Percentiles rank a stretch among this genome's conserved stretches.
These are phyloP conservation scores for Rhopalosiphum padi DNA, from an alignment of 1,140 invertebrate species.

Conservation along the genomic window DNA sequence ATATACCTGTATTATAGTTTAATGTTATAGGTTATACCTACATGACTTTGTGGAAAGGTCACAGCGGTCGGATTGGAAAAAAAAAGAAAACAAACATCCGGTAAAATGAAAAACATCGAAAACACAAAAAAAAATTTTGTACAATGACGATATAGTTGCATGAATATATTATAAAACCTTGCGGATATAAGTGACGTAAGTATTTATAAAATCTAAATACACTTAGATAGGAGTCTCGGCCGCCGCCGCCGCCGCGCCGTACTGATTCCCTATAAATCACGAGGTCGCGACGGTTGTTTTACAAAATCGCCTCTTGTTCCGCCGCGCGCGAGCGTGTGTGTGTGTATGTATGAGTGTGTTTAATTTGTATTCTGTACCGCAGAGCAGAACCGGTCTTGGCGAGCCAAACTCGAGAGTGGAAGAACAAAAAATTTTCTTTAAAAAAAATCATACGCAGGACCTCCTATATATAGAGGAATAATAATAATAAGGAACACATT, in stretches of 20 bases:
- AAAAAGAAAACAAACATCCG: background rate
- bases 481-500: background rate
- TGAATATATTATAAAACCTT: background rate
- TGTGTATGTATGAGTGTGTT: background rate
- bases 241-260: background rate
- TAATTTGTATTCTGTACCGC: constrained; percentile 45
- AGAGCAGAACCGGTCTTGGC: constrained; percentile 46
- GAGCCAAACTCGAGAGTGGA: constrained; percentile 17
- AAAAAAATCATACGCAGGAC: background rate
- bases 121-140: background rate
- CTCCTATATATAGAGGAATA: background rate
- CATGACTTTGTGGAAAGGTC: background rate
- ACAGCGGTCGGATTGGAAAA: background rate
- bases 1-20: no score
- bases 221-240: constrained; percentile 29
- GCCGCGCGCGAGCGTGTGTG: background rate
- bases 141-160: background rate
- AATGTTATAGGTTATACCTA: no score
- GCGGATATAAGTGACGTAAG: background rate
- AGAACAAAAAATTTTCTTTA: constrained; percentile 10
- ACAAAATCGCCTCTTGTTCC: constrained; percentile 45
- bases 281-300: constrained; percentile 36
- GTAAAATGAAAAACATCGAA: background rate
- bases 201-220: constrained; percentile 16
- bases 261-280: constrained; percentile 23